Base-by-base conservation (phyloP, 2,888 invertebrate species). In the Ichneumon xanthorius region DNA sequence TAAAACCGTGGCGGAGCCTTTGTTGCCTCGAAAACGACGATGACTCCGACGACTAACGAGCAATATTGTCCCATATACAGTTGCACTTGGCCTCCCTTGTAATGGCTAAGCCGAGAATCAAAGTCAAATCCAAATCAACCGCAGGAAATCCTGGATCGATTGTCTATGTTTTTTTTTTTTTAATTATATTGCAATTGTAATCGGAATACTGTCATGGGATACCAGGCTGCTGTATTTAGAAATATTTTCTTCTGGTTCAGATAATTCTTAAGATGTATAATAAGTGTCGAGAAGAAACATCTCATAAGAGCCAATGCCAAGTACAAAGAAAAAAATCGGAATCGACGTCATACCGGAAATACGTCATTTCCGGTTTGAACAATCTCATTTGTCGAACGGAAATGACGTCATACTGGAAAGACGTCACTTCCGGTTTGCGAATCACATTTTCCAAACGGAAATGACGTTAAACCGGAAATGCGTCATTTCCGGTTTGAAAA, bases 11-110 rank as follows among this genome's bases (percentile, higher is more conserved):
- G 53, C 58, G 22, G 11, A 37, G 40, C 50, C 50, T 70, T 70
- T 81, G 75, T 75, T 76, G 37, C 11, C 26, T n/a, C 45, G 63
- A 80, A 82, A 72, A 65, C 65, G 37, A 33, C 53, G 53, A 77
- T 63, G 55, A 71, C 63, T 48, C 11, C 68, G 50, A 82, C 48
- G 61, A 61, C 61, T 22, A 79, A 71, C 61, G 33, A 79, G 33
- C 48, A 6, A 79, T 79, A 58, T 80, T 40, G 58, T 72, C 63
- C 71, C 50, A 22, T 65, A 40, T 70, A 70, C 58, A 26, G 58
- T 72, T 72, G 71, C 71, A 37, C 79, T 80, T 80, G 22, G 16
- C 30, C 50, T 33, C n/a, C 50, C 48, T 40, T 14, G 22, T 63
- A 33, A 71, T 37, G 9, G 61, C 50, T 40, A 55, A 55, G 14